Conservation (phyloP, 2,888 invertebrate genomes). For the Eupithecia subfuscata region DNA sequence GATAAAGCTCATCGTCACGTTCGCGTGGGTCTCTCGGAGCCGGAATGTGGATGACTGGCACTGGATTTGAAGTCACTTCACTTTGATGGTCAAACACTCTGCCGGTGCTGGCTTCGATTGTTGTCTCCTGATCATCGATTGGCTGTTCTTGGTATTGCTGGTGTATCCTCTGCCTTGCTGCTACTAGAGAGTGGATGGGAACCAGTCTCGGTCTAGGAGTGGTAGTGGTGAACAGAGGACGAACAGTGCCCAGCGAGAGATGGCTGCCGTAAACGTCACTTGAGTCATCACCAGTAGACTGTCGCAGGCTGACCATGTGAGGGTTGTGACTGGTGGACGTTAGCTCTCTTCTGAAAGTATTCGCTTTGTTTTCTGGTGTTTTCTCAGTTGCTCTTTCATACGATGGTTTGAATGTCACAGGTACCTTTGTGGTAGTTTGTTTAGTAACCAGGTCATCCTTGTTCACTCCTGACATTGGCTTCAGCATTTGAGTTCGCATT, state of each 20-base stretch:
- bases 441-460: conserved; percentile 72
- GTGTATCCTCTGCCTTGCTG: conserved; percentile 77
- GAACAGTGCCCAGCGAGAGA: conserved; percentile 85
- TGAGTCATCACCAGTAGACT: conserved; percentile 86
- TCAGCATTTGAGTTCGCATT: conserved; percentile 68
- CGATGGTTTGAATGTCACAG: conserved; percentile 79
- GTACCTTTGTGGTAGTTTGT: conserved; percentile 72
- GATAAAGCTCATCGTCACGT: conserved; percentile 67
- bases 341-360: conserved; percentile 86
- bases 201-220: conserved; percentile 82
- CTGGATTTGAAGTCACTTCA: conserved; percentile 80
- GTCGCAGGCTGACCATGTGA: conserved; percentile 83
- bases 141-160: conserved; percentile 73
- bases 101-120: conserved; percentile 81
- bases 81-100: conserved; percentile 77
- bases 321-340: conserved; percentile 83
- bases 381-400: conserved; percentile 79
- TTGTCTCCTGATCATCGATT: conserved; percentile 73
- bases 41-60: conserved; percentile 83
- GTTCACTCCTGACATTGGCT: conserved; percentile 63
- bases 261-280: conserved; percentile 88
- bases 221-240: conserved; percentile 88
- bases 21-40: conserved; percentile 59
- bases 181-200: conserved; percentile 79
- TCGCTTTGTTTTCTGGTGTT: conserved; percentile 78